Evolutionary conservation across 2,113 vertebrate species (phyloP).

Genomic region (Peucedramus taeniatus): DNA sequence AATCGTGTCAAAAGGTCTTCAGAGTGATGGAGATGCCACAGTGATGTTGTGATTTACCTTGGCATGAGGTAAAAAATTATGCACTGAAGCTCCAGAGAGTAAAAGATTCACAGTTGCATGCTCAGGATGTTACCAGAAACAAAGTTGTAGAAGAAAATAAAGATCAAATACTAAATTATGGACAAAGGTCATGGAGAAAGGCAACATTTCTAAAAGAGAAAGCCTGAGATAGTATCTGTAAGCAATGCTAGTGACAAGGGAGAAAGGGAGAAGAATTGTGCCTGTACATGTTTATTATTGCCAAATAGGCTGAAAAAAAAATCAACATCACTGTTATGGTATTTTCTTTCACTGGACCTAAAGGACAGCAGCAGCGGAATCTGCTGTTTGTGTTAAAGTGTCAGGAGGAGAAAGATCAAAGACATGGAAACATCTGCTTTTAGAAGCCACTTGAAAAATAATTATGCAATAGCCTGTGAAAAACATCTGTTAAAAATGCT

Average conservation of each 20-base stretch:
- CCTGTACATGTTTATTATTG: constrained; percentile 8
- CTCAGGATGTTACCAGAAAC: background rate
- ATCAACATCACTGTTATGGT: background rate
- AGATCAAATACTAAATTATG: background rate
- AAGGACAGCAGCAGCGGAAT: constrained; percentile 52
- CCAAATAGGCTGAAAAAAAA: background rate
- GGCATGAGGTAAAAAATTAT: background rate
- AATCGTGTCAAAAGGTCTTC: background rate
- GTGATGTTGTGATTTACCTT: background rate
- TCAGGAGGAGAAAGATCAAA: constrained; percentile 58
- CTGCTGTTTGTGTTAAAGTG: constrained; percentile 60
- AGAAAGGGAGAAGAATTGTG: background rate
- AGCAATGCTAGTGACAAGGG: background rate
- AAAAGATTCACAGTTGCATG: background rate
- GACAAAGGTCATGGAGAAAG: background rate
- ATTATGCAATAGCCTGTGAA: constrained; percentile 59
- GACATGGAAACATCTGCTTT: constrained; percentile 60
- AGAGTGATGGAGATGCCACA: background rate
- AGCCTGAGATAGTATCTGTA: background rate
- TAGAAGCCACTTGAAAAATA: constrained; percentile 60
- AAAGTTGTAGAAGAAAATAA: background rate
- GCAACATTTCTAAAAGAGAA: background rate
- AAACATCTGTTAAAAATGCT: constrained; percentile 57
- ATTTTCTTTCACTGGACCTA: constrained; percentile 38
- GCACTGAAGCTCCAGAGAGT: background rate